These are phyloP conservation scores for Anorthoa munda DNA, from an alignment of 2,888 invertebrate species.

Conservation along the genomic window DNA sequence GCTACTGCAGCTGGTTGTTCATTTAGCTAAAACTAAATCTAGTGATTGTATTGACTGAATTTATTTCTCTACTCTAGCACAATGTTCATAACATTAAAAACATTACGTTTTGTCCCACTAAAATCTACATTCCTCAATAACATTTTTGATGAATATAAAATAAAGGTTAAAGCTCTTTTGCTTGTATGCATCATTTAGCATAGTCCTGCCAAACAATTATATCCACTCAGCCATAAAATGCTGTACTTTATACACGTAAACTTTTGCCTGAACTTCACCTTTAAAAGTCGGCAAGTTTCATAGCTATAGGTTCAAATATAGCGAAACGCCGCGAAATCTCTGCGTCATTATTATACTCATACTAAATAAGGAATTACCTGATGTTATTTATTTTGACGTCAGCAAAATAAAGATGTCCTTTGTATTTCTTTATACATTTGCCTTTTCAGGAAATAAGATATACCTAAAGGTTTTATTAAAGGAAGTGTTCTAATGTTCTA, in stretches of 20 bases:
- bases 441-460: conserved; percentile 14
- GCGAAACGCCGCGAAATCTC: conserved; percentile 18
- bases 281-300: conserved; percentile 60
- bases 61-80: neutral
- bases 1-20: too few species aligned
- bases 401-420: conserved; percentile 21
- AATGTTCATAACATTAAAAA: neutral
- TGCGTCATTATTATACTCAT: conserved; percentile 29
- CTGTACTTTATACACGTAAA: conserved; percentile 58
- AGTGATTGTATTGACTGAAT: conserved; percentile 5
- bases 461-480: conserved; percentile 9
- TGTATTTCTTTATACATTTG: conserved; percentile 8
- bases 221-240: conserved; percentile 39
- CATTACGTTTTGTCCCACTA: neutral
- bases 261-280: conserved; percentile 68
- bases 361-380: conserved; percentile 47
- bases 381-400: conserved; percentile 20
- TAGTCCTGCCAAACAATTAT: conserved; percentile 50
- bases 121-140: conserved; percentile 4
- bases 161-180: conserved; percentile 33
- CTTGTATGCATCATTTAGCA: conserved; percentile 49
- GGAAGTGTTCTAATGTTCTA: conserved; percentile 33
- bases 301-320: conserved; percentile 46
- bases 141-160: neutral
- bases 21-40: conserved; percentile 4